Evolutionary conservation across 2,113 vertebrate species (phyloP).

Genomic region (Elanoides forficatus): DNA sequence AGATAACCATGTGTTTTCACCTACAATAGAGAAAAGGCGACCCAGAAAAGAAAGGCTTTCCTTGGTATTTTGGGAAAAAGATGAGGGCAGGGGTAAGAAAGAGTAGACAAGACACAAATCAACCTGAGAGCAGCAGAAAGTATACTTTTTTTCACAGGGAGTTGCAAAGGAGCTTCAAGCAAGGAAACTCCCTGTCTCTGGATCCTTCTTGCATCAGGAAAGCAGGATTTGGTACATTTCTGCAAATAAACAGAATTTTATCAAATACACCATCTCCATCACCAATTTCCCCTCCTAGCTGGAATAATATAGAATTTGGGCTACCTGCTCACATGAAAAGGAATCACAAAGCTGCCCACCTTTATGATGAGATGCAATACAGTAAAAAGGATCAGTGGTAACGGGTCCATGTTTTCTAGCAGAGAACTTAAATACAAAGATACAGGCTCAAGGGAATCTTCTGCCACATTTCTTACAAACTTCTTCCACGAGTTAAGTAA

Average conservation of each 20-base stretch:
- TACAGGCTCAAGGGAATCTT: slow-evolving; percentile 19
- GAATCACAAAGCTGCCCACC: background rate
- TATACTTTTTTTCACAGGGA: background rate
- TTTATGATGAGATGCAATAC: background rate
- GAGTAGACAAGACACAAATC: background rate
- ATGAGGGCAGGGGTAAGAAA: accelerated
- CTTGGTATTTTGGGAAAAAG: background rate
- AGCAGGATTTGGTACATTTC: background rate
- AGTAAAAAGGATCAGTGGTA: background rate
- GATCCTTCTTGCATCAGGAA: background rate
- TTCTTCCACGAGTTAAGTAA: background rate
- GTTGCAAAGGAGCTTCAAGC: background rate
- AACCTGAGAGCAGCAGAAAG: background rate
- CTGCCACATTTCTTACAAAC: background rate
- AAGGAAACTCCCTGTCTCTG: background rate
- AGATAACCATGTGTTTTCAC: background rate
- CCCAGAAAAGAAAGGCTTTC: background rate
- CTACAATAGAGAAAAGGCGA: background rate
- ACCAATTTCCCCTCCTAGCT: background rate
- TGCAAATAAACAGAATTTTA: background rate
- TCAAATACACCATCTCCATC: background rate
- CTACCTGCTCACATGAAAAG: background rate
- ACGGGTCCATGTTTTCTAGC: background rate
- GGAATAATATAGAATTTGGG: background rate
- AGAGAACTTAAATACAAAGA: background rate